These are phyloP conservation scores for Microtus richardsoni DNA, from an alignment of 2,113 vertebrate genomes.

Conservation along the genomic window DNA sequence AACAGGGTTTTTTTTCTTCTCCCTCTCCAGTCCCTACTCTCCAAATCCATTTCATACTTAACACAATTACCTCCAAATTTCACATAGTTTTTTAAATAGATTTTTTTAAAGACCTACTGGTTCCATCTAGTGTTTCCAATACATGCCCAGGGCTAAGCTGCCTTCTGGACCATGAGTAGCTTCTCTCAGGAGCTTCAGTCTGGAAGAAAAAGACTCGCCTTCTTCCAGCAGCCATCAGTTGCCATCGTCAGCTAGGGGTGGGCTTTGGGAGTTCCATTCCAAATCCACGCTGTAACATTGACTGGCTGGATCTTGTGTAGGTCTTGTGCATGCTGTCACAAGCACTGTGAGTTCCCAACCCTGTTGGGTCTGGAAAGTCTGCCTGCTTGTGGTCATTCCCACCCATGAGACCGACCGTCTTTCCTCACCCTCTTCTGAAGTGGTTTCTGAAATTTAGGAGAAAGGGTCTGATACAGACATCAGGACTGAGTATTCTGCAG, in stretches of 20 bases:
- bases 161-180: neutral
- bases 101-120: neutral
- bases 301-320: neutral
- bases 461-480: neutral
- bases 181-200: neutral
- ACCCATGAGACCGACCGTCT: neutral
- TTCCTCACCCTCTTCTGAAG: neutral
- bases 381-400: no score
- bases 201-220: neutral
- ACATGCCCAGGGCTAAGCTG: neutral
- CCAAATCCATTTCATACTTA: neutral
- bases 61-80: neutral
- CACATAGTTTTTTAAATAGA: neutral
- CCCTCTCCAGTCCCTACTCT: no score
- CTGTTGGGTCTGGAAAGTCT: neutral
- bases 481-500: neutral
- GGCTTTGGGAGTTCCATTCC: neutral
- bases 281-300: no score
- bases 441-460: neutral
- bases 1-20: neutral
- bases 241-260: neutral
- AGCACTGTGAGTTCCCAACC: no score
- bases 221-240: neutral
- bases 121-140: neutral
- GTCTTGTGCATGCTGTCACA: neutral